phyloP scores from a whole-genome alignment of 2,113 vertebrate genomes.

The Microcebus lehilahytsara region DNA sequence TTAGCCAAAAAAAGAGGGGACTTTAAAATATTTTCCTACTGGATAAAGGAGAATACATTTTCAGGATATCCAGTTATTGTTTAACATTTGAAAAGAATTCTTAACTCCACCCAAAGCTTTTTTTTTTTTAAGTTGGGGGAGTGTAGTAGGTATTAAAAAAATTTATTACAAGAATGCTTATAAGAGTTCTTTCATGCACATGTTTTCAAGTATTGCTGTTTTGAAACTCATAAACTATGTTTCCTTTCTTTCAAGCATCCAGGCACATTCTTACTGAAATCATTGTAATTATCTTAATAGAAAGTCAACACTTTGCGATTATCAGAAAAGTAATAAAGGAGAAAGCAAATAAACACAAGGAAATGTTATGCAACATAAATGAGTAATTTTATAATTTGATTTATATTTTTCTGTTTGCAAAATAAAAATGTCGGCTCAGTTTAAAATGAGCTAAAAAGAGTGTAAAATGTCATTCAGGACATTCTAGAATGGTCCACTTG shows the following conservation, averaged over 20 bases:
- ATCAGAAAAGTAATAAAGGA: conserved; percentile 9
- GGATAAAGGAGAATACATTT: conserved; percentile 67
- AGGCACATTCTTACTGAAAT: conserved; percentile 35
- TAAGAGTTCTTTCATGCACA: conserved; percentile 17
- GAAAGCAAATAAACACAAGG: neutral
- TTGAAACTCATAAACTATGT: conserved; percentile 25
- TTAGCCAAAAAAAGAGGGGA: neutral
- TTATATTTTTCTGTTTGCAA: conserved; percentile 39
- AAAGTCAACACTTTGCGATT: neutral
- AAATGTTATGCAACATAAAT: neutral
- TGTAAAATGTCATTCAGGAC: neutral
- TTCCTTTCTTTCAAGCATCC: conserved; percentile 33
- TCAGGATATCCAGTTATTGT: conserved; percentile 77
- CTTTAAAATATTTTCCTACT: conserved; percentile 64
- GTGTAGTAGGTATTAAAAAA: neutral
- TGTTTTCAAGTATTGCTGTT: conserved; percentile 53
- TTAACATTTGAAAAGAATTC: conserved; percentile 73
- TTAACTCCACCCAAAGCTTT: conserved; percentile 50
- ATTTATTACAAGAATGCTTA: conserved; percentile 49
- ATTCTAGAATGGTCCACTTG: neutral
- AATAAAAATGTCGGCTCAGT: conserved; percentile 26
- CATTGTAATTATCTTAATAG: conserved; percentile 16
- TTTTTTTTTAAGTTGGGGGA: neutral
- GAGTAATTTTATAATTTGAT: conserved; percentile 22
- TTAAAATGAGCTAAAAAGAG: neutral